Evolutionary conservation across 1,140 invertebrate genomes (phyloP).

Genomic region (Pantala flavescens): DNA sequence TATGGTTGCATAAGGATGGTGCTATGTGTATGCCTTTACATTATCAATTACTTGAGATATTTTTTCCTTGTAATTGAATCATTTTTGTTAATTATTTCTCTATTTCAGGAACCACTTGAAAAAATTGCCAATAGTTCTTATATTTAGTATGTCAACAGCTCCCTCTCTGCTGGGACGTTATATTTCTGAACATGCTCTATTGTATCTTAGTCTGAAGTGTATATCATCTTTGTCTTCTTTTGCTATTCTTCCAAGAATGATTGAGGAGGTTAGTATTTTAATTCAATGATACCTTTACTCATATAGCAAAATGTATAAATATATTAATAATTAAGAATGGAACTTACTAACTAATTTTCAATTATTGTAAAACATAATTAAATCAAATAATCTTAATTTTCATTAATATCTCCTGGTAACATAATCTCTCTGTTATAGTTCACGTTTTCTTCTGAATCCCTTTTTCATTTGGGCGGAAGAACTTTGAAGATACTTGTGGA

Average conservation of each 20-base stretch:
- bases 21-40: too few species aligned
- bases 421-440: not conserved
- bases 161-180: not conserved
- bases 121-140: not conserved
- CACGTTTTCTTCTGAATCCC: not conserved
- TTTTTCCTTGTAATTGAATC: too few species aligned
- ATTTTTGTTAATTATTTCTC: not conserved
- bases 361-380: too few species aligned
- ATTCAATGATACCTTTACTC: not conserved
- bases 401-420: too few species aligned
- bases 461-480: constrained; percentile 1
- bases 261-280: not conserved
- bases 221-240: not conserved
- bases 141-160: not conserved
- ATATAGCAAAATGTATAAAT: not conserved
- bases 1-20: too few species aligned
- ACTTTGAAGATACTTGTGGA: not conserved
- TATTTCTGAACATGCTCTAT: not conserved
- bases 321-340: too few species aligned
- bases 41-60: too few species aligned
- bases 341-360: too few species aligned
- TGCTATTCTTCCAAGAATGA: not conserved
- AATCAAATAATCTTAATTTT: too few species aligned
- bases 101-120: not conserved
- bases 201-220: not conserved